These are phyloP conservation scores for Periphyllus acericola DNA, from an alignment of 2,888 invertebrate genomes.

Conservation along the genomic window DNA sequence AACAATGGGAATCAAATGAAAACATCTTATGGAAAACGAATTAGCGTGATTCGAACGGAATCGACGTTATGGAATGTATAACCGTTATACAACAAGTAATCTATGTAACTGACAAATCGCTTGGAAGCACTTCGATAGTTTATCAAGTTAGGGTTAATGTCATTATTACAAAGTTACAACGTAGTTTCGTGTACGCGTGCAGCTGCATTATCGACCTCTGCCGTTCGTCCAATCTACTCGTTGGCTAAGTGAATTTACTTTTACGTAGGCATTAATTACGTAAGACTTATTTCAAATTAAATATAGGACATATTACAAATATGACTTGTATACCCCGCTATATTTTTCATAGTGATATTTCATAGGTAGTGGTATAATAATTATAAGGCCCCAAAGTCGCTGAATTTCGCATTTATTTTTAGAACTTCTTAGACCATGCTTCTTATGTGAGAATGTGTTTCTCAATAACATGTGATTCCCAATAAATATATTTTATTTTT, in stretches of 20 bases:
- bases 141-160: conserved; percentile 22
- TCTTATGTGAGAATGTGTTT: too few relatives aligned
- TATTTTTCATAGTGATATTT: too few relatives aligned
- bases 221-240: neutral
- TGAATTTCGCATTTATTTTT: too few relatives aligned
- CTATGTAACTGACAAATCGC: conserved; percentile 10
- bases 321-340: too few relatives aligned
- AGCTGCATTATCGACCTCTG: neutral
- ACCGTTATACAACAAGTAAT: conserved; percentile 7
- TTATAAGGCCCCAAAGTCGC: too few relatives aligned
- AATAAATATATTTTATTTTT: too few relatives aligned
- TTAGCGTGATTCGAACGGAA: neutral
- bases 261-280: neutral
- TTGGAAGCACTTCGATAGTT: conserved; percentile 27
- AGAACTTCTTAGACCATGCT: too few relatives aligned
- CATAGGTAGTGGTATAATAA: too few relatives aligned
- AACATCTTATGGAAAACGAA: neutral
- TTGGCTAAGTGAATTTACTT: neutral
- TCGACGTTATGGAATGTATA: neutral
- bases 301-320: too few relatives aligned
- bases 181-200: neutral
- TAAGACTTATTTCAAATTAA: too few relatives aligned
- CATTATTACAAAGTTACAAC: conserved; percentile 28
- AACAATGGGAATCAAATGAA: neutral
- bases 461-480: too few relatives aligned